These are phyloP conservation scores for Bombus difficillimus DNA, from an alignment of 1,140 invertebrate genomes.

Conservation along the genomic window DNA sequence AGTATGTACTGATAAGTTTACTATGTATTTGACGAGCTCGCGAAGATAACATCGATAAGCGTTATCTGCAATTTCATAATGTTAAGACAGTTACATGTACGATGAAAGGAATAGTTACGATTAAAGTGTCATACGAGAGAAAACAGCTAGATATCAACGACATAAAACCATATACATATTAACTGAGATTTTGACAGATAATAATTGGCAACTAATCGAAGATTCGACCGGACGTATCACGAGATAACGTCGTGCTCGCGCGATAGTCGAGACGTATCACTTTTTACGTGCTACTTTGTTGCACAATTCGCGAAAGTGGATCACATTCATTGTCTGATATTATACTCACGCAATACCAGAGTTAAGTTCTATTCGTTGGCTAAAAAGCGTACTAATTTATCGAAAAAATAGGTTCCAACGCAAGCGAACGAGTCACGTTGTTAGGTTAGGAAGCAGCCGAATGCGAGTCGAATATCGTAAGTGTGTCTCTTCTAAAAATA, in stretches of 20 bases:
- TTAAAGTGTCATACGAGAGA: background rate
- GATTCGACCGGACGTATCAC: background rate
- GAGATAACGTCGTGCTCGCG: background rate
- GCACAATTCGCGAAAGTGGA: conserved; percentile 1
- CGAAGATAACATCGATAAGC: background rate
- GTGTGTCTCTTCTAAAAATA: background rate
- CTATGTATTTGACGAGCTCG: background rate
- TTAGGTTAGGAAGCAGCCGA: background rate
- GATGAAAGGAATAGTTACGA: background rate
- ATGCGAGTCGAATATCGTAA: background rate
- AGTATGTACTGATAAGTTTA: too few species aligned
- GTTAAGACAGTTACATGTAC: background rate
- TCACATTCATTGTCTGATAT: background rate
- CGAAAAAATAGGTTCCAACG: background rate
- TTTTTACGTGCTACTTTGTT: too few species aligned
- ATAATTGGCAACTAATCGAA: background rate
- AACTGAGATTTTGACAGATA: background rate
- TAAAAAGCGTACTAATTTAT: too few species aligned
- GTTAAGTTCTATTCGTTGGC: too few species aligned
- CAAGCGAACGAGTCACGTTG: background rate
- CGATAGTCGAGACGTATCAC: too few species aligned
- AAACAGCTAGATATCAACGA: background rate
- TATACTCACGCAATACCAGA: background rate
- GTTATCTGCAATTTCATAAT: conserved; percentile 20
- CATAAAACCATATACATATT: background rate